Conservation (phyloP, 2,113 vertebrate genomes). For the Typhlomys cinereus region DNA sequence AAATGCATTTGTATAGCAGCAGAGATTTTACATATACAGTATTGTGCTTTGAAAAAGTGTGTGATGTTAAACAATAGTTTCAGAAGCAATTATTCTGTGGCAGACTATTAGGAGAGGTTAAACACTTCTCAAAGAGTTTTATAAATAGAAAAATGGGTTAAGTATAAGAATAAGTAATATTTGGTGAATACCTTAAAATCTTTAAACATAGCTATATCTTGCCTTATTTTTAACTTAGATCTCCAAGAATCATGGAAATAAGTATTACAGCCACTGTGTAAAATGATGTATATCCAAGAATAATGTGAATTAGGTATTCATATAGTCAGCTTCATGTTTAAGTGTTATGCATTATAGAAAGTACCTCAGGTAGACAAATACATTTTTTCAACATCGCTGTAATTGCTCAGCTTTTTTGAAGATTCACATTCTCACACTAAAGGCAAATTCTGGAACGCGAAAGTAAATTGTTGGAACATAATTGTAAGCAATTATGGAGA, state of each 20-base stretch:
- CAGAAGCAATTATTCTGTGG: conserved; percentile 32
- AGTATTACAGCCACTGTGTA: neutral
- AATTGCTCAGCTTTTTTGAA: conserved; percentile 41
- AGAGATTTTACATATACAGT: conserved; percentile 14
- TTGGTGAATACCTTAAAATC: conserved; percentile 49
- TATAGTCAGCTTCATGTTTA: conserved; percentile 55
- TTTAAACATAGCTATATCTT: conserved; percentile 53
- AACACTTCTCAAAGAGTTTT: neutral
- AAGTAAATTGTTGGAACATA: conserved; percentile 4
- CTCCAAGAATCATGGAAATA: neutral
- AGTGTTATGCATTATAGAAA: conserved; percentile 25
- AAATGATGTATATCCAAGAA: conserved; percentile 46
- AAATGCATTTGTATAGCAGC: conserved; percentile 58
- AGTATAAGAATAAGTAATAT: conserved; percentile 52
- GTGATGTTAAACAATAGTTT: conserved; percentile 54
- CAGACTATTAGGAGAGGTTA: conserved; percentile 33
- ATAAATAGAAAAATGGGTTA: conserved; percentile 50
- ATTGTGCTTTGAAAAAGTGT: conserved; percentile 25
- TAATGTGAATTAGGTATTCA: conserved; percentile 47
- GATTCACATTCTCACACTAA: neutral
- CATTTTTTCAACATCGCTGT: neutral
- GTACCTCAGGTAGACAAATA: neutral
- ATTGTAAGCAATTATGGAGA: neutral
- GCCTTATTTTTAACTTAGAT: conserved; percentile 24
- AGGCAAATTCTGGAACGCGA: neutral